Base-by-base conservation (phyloP, 2,113 vertebrate species). In the Rallus limicola region DNA sequence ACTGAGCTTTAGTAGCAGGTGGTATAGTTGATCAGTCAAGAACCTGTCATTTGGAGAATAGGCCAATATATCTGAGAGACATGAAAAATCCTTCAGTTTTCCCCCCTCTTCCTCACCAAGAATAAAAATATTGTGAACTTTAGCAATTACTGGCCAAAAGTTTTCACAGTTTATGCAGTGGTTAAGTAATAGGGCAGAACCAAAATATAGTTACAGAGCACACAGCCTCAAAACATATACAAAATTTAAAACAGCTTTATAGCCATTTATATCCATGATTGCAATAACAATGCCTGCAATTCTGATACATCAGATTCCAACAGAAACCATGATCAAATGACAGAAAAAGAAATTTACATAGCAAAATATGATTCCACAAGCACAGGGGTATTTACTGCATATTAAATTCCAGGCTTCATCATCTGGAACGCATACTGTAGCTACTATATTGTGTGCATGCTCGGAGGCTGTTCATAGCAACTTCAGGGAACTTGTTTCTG, bases 1-100 rank as follows among this genome's bases (percentile, higher is more conserved):
- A 97, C 97, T 97, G 98, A 97, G 98, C 98, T 98, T 98, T 98
- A 97, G 98, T 98, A 98, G 98, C 98, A 98, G 98, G 98, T 97
- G 98, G 98, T 97, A 97, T 94, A 94, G 98, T 96, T 98, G 98
- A 98, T 98, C 98, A 98, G 98, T 97, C 97, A 98, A 98, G 98
- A 98, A 98, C 97, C 97, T 98, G 98, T 97, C 97, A 98, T 98
- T 98, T 98, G 96, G 97, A 98, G 98, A 98, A 98, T 65, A 98
- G 98, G 93, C 97, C 98, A 98, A 98, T 96, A 98, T 98, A 98
- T 98, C 98, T 98, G 97, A 98, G 93, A 98, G 70, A 98, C 86
- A 98, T 81, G 81, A 98, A 98, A 98, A 98, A 98, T 97, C 85
- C 95, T 97, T 97, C 94, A 16, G 11, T 85, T 96, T 97, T 62